Conservation (phyloP, 64 coral and sea anemone species). For the Hydrozoanthus tunicans region DNA sequence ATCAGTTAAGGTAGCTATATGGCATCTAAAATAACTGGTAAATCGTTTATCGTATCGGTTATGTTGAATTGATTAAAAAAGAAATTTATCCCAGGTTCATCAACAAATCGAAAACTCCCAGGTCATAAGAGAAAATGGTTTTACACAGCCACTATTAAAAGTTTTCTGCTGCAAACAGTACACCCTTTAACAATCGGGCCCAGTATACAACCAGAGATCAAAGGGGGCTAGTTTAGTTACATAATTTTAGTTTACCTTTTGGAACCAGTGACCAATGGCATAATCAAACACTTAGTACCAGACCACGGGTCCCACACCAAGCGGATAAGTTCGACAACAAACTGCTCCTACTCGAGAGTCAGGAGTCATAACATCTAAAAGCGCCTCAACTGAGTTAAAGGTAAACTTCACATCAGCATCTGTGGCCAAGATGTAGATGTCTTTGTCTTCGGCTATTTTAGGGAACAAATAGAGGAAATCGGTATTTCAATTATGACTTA, state of each 20-base stretch:
- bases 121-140: no score
- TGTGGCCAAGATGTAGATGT: conserved; percentile 46
- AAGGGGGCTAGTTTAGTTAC: background rate
- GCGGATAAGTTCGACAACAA: conserved; percentile 51
- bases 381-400: conserved; percentile 31
- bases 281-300: conserved; percentile 66
- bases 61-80: no score
- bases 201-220: no score
- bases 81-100: no score
- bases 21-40: no score
- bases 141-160: no score
- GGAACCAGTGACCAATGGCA: conserved; percentile 63
- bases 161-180: no score
- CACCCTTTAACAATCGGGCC: no score
- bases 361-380: conserved; percentile 23
- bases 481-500: background rate
- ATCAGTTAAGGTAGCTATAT: no score
- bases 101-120: no score
- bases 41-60: no score
- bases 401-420: conserved; percentile 53
- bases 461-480: background rate
- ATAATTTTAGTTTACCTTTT: conserved; percentile 15
- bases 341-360: conserved; percentile 43
- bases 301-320: conserved; percentile 46
- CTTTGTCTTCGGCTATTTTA: background rate